Evolutionary conservation across 2,797 vertebrate genomes (phyloP).

Genomic region (Neosalanx taihuensis): DNA sequence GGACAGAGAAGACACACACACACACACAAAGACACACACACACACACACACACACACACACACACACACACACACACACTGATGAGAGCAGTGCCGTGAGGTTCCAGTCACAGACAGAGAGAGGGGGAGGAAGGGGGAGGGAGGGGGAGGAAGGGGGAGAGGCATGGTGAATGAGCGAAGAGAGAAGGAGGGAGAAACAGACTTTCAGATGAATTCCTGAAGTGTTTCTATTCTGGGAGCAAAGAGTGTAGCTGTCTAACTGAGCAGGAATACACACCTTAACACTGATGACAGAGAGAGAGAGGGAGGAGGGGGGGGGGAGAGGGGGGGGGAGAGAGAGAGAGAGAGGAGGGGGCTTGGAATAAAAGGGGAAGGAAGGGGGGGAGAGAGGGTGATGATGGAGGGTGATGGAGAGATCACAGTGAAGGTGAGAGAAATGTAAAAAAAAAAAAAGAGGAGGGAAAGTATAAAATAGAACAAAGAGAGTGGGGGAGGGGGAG

Average conservation of each 20-base stretch:
- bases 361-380: slow-evolving; percentile 3
- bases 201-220: slow-evolving; percentile 60
- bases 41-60: neutral
- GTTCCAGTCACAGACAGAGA: slow-evolving; percentile 49
- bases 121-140: neutral
- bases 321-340: slow-evolving; percentile 20
- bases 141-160: slow-evolving; percentile 22
- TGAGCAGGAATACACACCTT: slow-evolving; percentile 53
- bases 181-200: slow-evolving; percentile 38
- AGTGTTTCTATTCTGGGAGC: slow-evolving; percentile 70
- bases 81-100: slow-evolving; percentile 30
- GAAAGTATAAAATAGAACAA: slow-evolving; percentile 1
- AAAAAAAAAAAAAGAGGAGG: slow-evolving; percentile 21
- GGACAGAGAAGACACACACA: no score
- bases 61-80: no score
- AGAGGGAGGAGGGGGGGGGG: neutral
- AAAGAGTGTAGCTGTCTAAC: slow-evolving; percentile 46
- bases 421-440: neutral
- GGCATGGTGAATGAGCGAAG: slow-evolving; percentile 16
- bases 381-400: neutral
- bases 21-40: neutral
- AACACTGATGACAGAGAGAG: slow-evolving; percentile 13
- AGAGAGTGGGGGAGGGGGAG: slow-evolving; percentile 15
- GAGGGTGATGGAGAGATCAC: neutral
- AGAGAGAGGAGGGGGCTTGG: slow-evolving; percentile 26